Evolutionary conservation across 2,113 vertebrate species (phyloP).

Genomic region (Piprites chloris): DNA sequence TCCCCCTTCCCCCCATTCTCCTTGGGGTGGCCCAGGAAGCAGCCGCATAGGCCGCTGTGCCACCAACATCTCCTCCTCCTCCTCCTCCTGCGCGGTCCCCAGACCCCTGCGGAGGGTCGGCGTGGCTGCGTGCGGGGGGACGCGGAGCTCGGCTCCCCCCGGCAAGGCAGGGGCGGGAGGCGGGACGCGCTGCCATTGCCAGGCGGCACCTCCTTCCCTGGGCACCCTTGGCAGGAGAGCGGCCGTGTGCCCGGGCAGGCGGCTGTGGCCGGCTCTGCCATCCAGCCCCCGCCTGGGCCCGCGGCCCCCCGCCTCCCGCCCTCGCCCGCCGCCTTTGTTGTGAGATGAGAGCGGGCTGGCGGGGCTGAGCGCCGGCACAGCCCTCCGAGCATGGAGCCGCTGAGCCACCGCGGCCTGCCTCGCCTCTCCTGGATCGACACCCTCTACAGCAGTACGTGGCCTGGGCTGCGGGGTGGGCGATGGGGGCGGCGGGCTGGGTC

Average conservation of each 20-base stretch:
- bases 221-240: slow-evolving; percentile 20
- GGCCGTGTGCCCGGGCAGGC: not conserved
- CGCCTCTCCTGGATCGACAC: slow-evolving; percentile 98
- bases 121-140: slow-evolving; percentile 2
- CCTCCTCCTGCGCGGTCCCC: not conserved
- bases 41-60: not conserved
- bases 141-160: slow-evolving; percentile 17
- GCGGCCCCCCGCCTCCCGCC: slow-evolving; percentile 56
- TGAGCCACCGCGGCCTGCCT: slow-evolving; percentile 90
- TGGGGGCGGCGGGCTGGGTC: not conserved
- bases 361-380: slow-evolving; percentile 16
- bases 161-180: slow-evolving; percentile 40
- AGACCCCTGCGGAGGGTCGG: slow-evolving; percentile 29
- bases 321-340: slow-evolving; percentile 72
- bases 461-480: not conserved
- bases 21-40: not conserved
- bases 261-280: not conserved
- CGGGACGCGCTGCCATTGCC: slow-evolving; percentile 43
- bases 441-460: slow-evolving; percentile 95
- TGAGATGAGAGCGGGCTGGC: slow-evolving; percentile 61
- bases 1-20: not conserved
- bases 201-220: slow-evolving; percentile 17
- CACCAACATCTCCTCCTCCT: not conserved
- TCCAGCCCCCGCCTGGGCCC: slow-evolving; percentile 27
- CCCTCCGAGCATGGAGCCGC: slow-evolving; percentile 86